A percentile compares a stretch with the other conserved stretches of the same genome.
Conservation (phyloP, 2,888 invertebrate species). For the Tridacna crocea region DNA sequence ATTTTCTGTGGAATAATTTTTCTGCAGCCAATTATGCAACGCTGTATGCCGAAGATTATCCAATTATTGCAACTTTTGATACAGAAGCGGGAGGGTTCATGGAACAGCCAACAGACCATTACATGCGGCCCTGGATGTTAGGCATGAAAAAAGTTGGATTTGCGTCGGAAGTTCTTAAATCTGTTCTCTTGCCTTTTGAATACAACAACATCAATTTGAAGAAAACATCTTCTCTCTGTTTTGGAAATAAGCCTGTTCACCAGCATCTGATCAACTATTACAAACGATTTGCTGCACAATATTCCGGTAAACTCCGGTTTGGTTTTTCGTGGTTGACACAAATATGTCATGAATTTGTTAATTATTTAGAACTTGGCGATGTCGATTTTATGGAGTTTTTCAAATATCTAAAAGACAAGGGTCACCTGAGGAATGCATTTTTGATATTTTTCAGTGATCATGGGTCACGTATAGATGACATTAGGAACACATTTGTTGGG, state of each 20-base stretch:
- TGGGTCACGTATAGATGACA: slow-evolving; percentile 91
- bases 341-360: slow-evolving; percentile 94
- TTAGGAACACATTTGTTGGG: slow-evolving; percentile 94
- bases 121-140: slow-evolving; percentile 68
- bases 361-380: slow-evolving; percentile 90
- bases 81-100: slow-evolving; percentile 58
- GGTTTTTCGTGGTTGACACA: slow-evolving; percentile 94
- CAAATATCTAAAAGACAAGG: slow-evolving; percentile 86
- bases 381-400: slow-evolving; percentile 88
- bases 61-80: slow-evolving; percentile 61
- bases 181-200: slow-evolving; percentile 58
- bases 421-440: slow-evolving; percentile 91
- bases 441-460: slow-evolving; percentile 96
- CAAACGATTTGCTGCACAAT: slow-evolving; percentile 87
- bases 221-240: slow-evolving; percentile 85
- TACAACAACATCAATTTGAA: slow-evolving; percentile 61
- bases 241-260: slow-evolving; percentile 88
- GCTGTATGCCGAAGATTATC: slow-evolving; percentile 66
- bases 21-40: slow-evolving; percentile 59
- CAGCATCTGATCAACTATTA: slow-evolving; percentile 83
- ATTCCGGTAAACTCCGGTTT: slow-evolving; percentile 90
- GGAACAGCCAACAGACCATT: slow-evolving; percentile 64
- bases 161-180: slow-evolving; percentile 51
- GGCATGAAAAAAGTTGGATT: slow-evolving; percentile 60
- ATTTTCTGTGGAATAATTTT: slow-evolving; percentile 67